Conservation (phyloP, 2,888 invertebrate species). For the Drosophila kambysellisi region DNA sequence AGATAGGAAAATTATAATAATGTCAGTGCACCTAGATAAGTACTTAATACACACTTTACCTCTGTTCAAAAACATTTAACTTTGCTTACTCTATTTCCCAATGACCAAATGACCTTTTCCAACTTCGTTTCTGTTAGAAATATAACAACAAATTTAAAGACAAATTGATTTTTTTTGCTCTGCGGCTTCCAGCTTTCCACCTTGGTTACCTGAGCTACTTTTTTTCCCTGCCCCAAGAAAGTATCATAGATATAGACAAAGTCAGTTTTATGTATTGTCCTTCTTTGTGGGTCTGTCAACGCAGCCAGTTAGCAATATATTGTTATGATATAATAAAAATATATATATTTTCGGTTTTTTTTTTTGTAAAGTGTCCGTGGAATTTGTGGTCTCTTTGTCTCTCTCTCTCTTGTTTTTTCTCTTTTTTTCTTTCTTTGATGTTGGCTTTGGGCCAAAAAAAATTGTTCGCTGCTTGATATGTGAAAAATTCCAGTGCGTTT, state of each 20-base stretch:
- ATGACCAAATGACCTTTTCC: constrained; percentile 31
- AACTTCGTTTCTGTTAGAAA: constrained; percentile 18
- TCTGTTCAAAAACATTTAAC: background rate
- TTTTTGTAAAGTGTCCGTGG: constrained; percentile 14
- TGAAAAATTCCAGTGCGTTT: constrained; percentile 28
- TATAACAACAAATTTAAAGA: constrained; percentile 16
- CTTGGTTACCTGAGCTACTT: constrained; percentile 51
- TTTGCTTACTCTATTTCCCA: constrained; percentile 8
- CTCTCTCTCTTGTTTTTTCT: background rate
- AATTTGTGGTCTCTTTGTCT: background rate
- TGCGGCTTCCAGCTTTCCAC: constrained; percentile 54
- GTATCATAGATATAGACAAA: constrained; percentile 38
- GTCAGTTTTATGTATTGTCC: constrained; percentile 4
- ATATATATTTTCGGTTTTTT: constrained; percentile 34
- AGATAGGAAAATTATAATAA: background rate
- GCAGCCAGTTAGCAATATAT: constrained; percentile 44
- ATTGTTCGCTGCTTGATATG: background rate
- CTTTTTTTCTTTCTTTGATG: background rate
- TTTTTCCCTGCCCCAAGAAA: constrained; percentile 6
- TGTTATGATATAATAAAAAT: constrained; percentile 42
- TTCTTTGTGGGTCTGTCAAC: constrained; percentile 47
- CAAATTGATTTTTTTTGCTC: constrained; percentile 55
- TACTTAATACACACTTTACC: background rate
- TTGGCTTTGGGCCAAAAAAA: background rate
- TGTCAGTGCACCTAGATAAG: background rate